These are phyloP conservation scores for Aricia artaxerxes DNA, from an alignment of 2,888 invertebrate species.

Conservation along the genomic window DNA sequence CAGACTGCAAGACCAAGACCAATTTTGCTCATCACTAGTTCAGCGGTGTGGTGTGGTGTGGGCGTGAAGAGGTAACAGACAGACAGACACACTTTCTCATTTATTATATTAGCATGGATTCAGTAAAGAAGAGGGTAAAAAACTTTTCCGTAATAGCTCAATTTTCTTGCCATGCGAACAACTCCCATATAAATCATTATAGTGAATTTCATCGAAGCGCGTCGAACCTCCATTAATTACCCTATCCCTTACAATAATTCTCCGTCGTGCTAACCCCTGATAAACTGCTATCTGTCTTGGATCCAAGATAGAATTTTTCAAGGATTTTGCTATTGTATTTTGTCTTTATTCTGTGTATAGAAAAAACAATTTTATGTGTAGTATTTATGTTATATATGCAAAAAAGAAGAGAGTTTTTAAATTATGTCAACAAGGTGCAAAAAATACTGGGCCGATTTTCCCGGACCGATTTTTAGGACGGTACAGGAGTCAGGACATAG, in stretches of 20 bases:
- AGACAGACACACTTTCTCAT: no score
- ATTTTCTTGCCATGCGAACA: not conserved
- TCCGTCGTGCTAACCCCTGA: slow-evolving; percentile 16
- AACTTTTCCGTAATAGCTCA: not conserved
- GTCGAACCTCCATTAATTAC: slow-evolving; percentile 14
- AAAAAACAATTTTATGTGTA: not conserved
- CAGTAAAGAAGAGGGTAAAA: not conserved
- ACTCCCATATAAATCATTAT: slow-evolving; percentile 4
- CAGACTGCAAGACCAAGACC: no score
- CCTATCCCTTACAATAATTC: slow-evolving; percentile 29
- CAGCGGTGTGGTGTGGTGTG: no score
- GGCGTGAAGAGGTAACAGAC: no score
- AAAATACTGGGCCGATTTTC: no score
- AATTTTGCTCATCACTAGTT: no score
- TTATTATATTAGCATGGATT: no score
- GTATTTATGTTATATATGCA: no score
- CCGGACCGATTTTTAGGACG: no score
- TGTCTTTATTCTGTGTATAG: not conserved
- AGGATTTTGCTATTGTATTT: not conserved
- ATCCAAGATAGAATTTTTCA: not conserved
- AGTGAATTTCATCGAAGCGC: slow-evolving; percentile 3
- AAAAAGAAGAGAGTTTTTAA: no score
- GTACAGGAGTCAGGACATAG: no score
- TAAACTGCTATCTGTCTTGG: slow-evolving; percentile 15
- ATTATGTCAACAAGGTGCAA: no score